Percentiles rank a stretch among this genome's conserved stretches.
These are phyloP conservation scores for Atherix ibis DNA, from an alignment of 2,888 invertebrate genomes.

Conservation along the genomic window DNA sequence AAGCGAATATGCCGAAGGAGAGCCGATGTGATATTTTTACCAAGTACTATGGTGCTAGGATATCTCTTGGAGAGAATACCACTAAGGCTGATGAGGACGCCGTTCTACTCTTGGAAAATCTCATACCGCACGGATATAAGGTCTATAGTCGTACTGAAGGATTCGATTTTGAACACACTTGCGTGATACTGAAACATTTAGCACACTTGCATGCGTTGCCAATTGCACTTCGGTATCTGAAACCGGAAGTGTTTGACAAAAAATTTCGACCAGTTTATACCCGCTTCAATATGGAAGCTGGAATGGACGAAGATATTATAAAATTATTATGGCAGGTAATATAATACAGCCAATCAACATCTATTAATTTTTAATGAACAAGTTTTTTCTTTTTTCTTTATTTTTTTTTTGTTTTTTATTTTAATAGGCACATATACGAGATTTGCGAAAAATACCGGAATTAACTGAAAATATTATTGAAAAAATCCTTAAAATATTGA, in stretches of 20 bases:
- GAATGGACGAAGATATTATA: constrained; percentile 5
- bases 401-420: not conserved
- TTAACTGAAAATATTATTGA: constrained; percentile 10
- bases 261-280: constrained; percentile 29
- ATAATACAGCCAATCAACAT: not conserved
- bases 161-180: constrained; percentile 35
- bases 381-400: not conserved
- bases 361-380: not conserved
- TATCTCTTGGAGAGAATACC: constrained; percentile 25
- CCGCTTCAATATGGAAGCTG: constrained; percentile 18
- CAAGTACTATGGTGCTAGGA: constrained; percentile 38
- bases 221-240: constrained; percentile 36
- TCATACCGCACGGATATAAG: constrained; percentile 36
- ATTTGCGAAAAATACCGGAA: constrained; percentile 11
- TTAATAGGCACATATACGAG: not conserved
- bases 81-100: constrained; percentile 38
- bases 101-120: constrained; percentile 40
- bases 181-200: constrained; percentile 33
- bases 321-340: constrained; percentile 7
- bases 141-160: constrained; percentile 36
- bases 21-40: constrained; percentile 35
- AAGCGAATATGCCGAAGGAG: constrained; percentile 30
- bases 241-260: constrained; percentile 32
- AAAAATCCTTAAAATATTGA: constrained; percentile 15
- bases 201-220: constrained; percentile 43